phyloP scores from a whole-genome alignment of 2,888 invertebrate species.

The Pimpla rufipes region DNA sequence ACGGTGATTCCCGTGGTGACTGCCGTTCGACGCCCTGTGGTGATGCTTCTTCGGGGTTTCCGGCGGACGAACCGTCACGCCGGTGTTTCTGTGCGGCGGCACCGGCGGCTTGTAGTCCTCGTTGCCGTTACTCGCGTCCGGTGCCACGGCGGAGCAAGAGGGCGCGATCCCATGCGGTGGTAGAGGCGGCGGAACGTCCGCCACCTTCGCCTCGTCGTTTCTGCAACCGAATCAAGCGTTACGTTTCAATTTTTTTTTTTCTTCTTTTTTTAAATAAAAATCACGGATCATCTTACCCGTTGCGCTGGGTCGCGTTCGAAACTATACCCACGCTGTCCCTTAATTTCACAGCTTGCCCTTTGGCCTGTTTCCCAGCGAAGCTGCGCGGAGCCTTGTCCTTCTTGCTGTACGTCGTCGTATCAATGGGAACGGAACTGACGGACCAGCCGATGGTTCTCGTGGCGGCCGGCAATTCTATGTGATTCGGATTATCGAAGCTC shows the following conservation, averaged over 20 bases:
- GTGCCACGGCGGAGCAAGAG: conserved; percentile 72
- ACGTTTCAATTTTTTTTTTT: too few relatives aligned
- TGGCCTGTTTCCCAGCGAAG: conserved; percentile 69
- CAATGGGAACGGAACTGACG: conserved; percentile 85
- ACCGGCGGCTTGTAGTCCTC: conserved; percentile 93
- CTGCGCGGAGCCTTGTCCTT: conserved; percentile 85
- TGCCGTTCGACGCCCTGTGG: conserved; percentile 83
- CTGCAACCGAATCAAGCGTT: conserved; percentile 76
- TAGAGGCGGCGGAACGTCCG: conserved; percentile 85
- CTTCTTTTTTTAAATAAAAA: conserved; percentile 4
- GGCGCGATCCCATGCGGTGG: conserved; percentile 86
- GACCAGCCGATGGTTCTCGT: conserved; percentile 78
- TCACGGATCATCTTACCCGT: conserved; percentile 84
- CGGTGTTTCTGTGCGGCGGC: conserved; percentile 93
- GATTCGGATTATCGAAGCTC: conserved; percentile 92
- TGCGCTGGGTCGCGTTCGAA: conserved; percentile 72
- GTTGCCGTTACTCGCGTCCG: conserved; percentile 74
- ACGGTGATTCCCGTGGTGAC: conserved; percentile 82
- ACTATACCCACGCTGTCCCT: conserved; percentile 53
- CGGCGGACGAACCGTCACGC: conserved; percentile 86
- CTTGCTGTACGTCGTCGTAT: conserved; percentile 91
- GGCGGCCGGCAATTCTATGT: conserved; percentile 89
- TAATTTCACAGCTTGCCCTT: conserved; percentile 69
- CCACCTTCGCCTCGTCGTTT: conserved; percentile 78
- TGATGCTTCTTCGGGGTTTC: conserved; percentile 84